These are phyloP conservation scores for Eristalis tenax DNA, from an alignment of 2,888 invertebrate species.

Conservation along the genomic window DNA sequence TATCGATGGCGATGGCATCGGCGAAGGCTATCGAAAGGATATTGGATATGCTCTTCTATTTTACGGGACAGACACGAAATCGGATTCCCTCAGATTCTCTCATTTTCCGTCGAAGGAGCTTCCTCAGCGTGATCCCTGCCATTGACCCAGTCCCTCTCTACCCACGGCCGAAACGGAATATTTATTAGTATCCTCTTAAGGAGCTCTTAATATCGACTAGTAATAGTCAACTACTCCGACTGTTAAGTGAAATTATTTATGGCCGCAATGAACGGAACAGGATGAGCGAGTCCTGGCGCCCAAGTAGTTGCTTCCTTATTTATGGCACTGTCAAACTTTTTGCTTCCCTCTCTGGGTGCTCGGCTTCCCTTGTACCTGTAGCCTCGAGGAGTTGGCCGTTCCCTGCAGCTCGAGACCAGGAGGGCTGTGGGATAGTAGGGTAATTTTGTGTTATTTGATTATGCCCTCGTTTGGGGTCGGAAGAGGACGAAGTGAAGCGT, in stretches of 20 bases:
- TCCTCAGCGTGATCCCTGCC: constrained; percentile 21
- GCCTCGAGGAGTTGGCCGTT: constrained; percentile 1
- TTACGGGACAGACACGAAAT: constrained; percentile 8
- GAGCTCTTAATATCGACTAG: constrained; percentile 63
- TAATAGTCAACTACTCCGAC: constrained; percentile 59
- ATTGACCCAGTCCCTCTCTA: background rate
- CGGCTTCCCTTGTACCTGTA: constrained; percentile 1
- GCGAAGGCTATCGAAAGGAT: constrained; percentile 45
- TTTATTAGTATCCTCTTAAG: constrained; percentile 69
- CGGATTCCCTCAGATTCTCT: constrained; percentile 49
- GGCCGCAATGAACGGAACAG: constrained; percentile 42
- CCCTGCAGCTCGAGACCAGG: constrained; percentile 3
- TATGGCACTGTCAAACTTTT: constrained; percentile 46
- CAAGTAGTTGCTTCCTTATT: constrained; percentile 59
- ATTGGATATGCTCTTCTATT: constrained; percentile 47
- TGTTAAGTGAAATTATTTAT: constrained; percentile 66
- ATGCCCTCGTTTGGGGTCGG: background rate
- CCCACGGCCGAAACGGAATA: constrained; percentile 38
- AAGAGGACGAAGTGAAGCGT: background rate
- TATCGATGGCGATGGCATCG: background rate
- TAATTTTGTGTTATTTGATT: constrained; percentile 40
- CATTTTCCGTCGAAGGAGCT: constrained; percentile 26
- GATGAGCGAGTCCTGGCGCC: constrained; percentile 41
- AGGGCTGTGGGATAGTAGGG: constrained; percentile 16
- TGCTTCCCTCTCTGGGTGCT: background rate